Evolutionary conservation across 2,797 vertebrate genomes (phyloP).

Genomic region (Rhadinocentrus ornatus): DNA sequence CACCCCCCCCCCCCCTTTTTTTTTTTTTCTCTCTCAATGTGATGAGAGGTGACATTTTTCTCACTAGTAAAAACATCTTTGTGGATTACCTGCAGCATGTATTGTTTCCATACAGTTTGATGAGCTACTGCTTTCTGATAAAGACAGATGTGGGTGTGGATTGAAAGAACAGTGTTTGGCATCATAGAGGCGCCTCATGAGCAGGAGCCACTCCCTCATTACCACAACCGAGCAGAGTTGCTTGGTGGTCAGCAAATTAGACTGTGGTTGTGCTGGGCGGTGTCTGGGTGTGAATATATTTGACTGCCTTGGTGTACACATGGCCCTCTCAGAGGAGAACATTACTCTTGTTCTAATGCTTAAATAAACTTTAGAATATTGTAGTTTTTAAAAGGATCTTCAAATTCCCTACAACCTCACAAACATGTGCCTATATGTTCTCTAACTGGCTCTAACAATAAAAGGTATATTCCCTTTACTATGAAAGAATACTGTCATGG

Average conservation of each 20-base stretch:
- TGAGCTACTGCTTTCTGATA: slow-evolving; percentile 2
- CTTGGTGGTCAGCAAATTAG: slow-evolving; percentile 31
- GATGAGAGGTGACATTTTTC: not conserved
- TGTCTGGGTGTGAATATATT: slow-evolving; percentile 33
- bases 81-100: not conserved
- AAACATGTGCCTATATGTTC: not conserved
- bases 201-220: slow-evolving; percentile 22
- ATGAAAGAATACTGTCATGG: not conserved
- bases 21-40: not conserved
- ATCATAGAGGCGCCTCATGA: slow-evolving; percentile 10
- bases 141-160: slow-evolving; percentile 12
- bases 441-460: slow-evolving; percentile 3
- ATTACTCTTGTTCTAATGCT: slow-evolving; percentile 2
- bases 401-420: slow-evolving; percentile 1
- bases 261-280: slow-evolving; percentile 15
- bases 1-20: not conserved
- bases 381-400: not conserved
- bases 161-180: slow-evolving; percentile 7
- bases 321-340: slow-evolving; percentile 9
- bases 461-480: not conserved
- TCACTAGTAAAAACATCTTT: not conserved
- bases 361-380: not conserved
- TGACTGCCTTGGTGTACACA: slow-evolving; percentile 22
- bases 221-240: slow-evolving; percentile 34
- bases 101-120: slow-evolving; percentile 12